Conservation (phyloP, 2,888 invertebrate species). For the Epinotia ramella region DNA sequence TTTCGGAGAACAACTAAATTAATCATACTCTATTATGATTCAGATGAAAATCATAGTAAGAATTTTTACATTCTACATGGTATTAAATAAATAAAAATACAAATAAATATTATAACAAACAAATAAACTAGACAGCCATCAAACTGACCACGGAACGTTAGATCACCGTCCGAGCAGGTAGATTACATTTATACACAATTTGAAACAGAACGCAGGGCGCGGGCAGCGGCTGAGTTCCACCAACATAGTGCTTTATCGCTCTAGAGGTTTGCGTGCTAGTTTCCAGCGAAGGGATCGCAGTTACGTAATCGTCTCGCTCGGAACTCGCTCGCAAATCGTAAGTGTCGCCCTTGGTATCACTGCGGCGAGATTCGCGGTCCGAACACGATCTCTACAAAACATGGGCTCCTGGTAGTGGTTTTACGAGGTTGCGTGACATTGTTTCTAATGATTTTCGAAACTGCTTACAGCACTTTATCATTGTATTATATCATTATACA, state of each 20-base stretch:
- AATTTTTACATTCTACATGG: not conserved
- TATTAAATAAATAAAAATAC: slow-evolving; percentile 6
- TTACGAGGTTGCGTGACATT: not conserved
- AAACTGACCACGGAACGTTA: not conserved
- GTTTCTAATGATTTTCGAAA: not conserved
- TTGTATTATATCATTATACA: not conserved
- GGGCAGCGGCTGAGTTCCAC: not conserved
- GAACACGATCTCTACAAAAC: slow-evolving; percentile 7
- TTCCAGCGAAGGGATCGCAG: not conserved
- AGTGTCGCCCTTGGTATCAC: slow-evolving; percentile 11
- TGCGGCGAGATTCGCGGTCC: slow-evolving; percentile 16
- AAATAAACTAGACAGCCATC: slow-evolving; percentile 10
- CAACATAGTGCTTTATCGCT: not conserved
- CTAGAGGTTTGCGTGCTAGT: not conserved
- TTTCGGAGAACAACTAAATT: not conserved
- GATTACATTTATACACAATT: slow-evolving; percentile 29
- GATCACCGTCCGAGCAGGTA: not conserved
- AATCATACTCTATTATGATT: not conserved
- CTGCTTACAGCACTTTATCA: not conserved
- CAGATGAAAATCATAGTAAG: not conserved
- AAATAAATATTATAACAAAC: not conserved
- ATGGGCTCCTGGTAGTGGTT: not conserved
- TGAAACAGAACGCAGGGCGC: slow-evolving; percentile 3
- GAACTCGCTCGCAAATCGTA: not conserved
- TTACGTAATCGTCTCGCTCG: not conserved